Conservation (phyloP, 2,113 vertebrate genomes). For the Lagopus muta region DNA sequence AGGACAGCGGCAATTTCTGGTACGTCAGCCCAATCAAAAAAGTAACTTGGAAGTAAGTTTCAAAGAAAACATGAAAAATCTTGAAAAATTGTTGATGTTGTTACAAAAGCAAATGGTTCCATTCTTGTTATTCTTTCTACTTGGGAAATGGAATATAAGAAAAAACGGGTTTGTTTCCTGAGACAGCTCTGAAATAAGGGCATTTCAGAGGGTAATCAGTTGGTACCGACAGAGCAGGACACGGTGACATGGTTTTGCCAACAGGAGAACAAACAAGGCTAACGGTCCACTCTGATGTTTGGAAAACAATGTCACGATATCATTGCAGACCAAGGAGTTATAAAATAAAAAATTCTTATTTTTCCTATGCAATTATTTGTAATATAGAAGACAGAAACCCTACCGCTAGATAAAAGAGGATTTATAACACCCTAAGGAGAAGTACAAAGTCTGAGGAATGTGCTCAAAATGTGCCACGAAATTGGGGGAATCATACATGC, state of each 20-base stretch:
- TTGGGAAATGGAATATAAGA: background rate
- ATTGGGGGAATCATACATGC: background rate
- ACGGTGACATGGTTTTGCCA: background rate
- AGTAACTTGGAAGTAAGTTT: background rate
- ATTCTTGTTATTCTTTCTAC: background rate
- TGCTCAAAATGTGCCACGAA: background rate
- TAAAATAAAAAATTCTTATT: fast-evolving
- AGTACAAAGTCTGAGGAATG: background rate
- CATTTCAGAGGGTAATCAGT: background rate
- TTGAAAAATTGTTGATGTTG: background rate
- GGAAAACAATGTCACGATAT: background rate
- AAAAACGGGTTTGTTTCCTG: background rate
- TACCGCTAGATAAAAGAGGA: background rate
- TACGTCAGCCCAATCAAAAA: background rate
- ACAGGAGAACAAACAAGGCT: background rate
- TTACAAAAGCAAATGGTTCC: background rate
- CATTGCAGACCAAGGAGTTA: background rate
- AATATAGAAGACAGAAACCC: background rate
- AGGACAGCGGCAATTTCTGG: background rate
- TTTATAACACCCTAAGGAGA: background rate
- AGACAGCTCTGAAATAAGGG: background rate
- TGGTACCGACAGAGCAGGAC: background rate
- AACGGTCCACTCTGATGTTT: background rate
- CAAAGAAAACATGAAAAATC: background rate
- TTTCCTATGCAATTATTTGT: background rate